Evolutionary conservation across 2,113 vertebrate genomes (phyloP), one percentile per base, ranked within the genome.

Genomic region (Asarcornis scutulata): DNA sequence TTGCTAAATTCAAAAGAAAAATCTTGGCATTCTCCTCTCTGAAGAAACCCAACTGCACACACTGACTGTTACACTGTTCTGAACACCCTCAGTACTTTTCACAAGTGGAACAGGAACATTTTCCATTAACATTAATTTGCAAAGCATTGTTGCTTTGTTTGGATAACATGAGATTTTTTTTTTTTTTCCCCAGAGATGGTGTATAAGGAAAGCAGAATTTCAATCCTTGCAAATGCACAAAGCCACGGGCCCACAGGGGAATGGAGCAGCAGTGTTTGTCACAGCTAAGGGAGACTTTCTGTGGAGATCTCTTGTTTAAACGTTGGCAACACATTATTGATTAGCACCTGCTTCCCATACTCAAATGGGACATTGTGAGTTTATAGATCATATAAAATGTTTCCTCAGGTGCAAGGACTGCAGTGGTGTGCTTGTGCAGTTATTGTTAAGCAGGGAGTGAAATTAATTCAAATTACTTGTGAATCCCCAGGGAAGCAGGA

Each of bases 401-500:
- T 97, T 96, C 95, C 77, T 96, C 95, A 97, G 96, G 96, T 97
- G 96, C 96, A 91, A 79, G 86, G 71, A 53, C 46, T 0, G 13
- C 86, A 59, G 66, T 82, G 66, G 48, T 74, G 60, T 73, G 46
- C 86, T 90, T 77, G 87, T 2, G 10, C 46, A 73, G 63, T 91
- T 78, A 86, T 75, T 88, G 77, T 86, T 91, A 72, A 62, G 15
- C 71, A 84, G 83, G 83, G 59, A 96, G 74, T 76, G 56, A 96
- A 95, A 95, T 96, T 88, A 83, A 73, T 80, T 95, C 72, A 72
- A 95, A 79, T 78, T 62, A 75, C 85, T 92, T 88, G 78, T 83
- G 50, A 92, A 86, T 86, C 69, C 77, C 77, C 3, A 2, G 64
- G 84, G 86, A 86, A 44, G 60, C 83, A 91, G 66, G 79, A 96